Conservation (phyloP, 2,113 vertebrate genomes). For the Poecile atricapillus region DNA sequence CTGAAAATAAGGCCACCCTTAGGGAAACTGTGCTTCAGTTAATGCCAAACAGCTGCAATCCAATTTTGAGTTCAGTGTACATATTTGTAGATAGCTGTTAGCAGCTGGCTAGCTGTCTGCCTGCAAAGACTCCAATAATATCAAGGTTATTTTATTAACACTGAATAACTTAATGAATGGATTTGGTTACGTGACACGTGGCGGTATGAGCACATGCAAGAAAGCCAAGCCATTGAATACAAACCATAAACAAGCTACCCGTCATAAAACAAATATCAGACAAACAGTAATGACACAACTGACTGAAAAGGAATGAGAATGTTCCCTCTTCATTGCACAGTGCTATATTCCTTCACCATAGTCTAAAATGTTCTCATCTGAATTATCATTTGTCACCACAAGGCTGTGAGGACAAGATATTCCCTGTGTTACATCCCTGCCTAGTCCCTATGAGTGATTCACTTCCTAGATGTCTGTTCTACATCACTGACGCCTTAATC, state of each 20-base stretch:
- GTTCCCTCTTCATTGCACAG: background rate
- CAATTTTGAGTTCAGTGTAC: background rate
- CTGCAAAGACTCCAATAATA: background rate
- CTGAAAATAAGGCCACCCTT: background rate
- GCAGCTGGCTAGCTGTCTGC: background rate
- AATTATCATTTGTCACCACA: background rate
- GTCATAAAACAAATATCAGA: background rate
- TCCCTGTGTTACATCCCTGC: background rate
- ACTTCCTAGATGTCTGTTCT: background rate
- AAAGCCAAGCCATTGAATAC: background rate
- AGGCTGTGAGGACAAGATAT: background rate
- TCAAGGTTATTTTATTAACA: background rate
- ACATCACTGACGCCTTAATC: background rate
- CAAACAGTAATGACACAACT: background rate
- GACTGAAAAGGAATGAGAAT: background rate
- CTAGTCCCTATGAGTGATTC: background rate
- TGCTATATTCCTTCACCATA: background rate
- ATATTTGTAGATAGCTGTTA: background rate
- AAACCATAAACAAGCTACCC: background rate
- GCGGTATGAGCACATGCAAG: background rate
- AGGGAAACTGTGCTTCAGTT: background rate
- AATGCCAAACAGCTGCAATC: background rate
- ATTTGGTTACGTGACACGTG: background rate
- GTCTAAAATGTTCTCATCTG: background rate
- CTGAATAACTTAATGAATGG: background rate